A percentile compares a stretch with the other conserved stretches of the same genome.
Conservation (phyloP, 2,113 vertebrate species). For the Ochotona curzoniae region DNA sequence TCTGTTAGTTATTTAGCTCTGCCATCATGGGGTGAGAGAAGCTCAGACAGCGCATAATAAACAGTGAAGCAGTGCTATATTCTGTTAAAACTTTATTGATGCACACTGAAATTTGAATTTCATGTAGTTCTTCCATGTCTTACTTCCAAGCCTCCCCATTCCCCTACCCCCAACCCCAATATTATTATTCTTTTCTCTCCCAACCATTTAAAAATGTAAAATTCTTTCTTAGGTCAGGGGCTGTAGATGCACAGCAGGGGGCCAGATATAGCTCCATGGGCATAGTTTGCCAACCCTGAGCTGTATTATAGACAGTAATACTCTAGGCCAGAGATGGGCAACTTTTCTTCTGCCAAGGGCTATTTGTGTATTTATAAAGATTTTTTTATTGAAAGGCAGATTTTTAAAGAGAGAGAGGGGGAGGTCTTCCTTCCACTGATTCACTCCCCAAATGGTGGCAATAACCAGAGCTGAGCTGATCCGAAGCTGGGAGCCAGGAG, state of each 20-base stretch:
- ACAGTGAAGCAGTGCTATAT: not conserved
- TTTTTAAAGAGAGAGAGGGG: too few relatives aligned
- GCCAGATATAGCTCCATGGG: not conserved
- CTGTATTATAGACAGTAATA: not conserved
- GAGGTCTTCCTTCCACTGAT: too few relatives aligned
- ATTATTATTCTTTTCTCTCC: not conserved
- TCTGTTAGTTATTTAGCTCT: not conserved
- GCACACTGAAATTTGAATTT: conserved; percentile 22
- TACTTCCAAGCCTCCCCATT: too few relatives aligned
- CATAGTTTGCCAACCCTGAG: not conserved
- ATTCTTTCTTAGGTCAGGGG: not conserved
- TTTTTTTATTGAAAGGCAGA: too few relatives aligned
- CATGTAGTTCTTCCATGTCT: not conserved
- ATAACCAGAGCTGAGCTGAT: too few relatives aligned
- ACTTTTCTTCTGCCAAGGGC: too few relatives aligned
- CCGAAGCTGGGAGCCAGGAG: too few relatives aligned
- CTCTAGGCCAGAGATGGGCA: not conserved
- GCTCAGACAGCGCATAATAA: too few relatives aligned
- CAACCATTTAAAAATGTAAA: conserved; percentile 32
- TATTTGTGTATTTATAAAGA: too few relatives aligned
- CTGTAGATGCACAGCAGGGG: not conserved
- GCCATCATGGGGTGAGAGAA: not conserved
- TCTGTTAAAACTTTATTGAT: conserved; percentile 4
- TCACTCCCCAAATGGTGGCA: too few relatives aligned
- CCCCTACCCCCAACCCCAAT: not conserved